Percentiles rank a stretch among this genome's conserved stretches.
Evolutionary conservation across 2,888 invertebrate genomes (phyloP).

Genomic region (Andricus curvator): DNA sequence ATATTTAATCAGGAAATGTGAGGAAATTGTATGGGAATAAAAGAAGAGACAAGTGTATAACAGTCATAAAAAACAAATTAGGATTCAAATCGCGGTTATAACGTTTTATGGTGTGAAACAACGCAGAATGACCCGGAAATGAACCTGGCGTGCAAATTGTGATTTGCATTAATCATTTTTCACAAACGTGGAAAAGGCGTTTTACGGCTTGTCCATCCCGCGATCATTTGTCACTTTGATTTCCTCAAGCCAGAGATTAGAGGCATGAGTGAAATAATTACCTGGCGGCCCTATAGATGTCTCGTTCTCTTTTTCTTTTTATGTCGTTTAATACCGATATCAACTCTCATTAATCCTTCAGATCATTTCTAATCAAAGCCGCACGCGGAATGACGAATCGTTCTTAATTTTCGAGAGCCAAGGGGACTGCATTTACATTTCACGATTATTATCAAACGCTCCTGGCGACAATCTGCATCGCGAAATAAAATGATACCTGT

Average conservation of each 20-base stretch:
- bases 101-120: not conserved
- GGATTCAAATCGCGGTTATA: not conserved
- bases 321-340: not conserved
- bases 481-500: not conserved
- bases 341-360: not conserved
- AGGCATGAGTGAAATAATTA: constrained; percentile 52
- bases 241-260: constrained; percentile 52
- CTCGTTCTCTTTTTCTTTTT: not conserved
- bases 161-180: constrained; percentile 54
- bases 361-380: not conserved
- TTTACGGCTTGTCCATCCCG: constrained; percentile 44
- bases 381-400: not conserved
- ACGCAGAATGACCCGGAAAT: constrained; percentile 9
- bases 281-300: not conserved
- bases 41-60: not conserved
- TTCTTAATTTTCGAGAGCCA: not conserved
- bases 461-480: not conserved
- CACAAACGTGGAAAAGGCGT: constrained; percentile 48
- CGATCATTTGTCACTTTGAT: constrained; percentile 56
- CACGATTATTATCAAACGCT: constrained; percentile 6
- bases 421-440: constrained; percentile 3
- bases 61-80: not conserved
- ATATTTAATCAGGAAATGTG: not conserved
- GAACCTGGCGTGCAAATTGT: constrained; percentile 10
- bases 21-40: not conserved